These are phyloP conservation scores for Oncorhynchus mykiss DNA, from an alignment of 2,113 vertebrate genomes.

Conservation along the genomic window DNA sequence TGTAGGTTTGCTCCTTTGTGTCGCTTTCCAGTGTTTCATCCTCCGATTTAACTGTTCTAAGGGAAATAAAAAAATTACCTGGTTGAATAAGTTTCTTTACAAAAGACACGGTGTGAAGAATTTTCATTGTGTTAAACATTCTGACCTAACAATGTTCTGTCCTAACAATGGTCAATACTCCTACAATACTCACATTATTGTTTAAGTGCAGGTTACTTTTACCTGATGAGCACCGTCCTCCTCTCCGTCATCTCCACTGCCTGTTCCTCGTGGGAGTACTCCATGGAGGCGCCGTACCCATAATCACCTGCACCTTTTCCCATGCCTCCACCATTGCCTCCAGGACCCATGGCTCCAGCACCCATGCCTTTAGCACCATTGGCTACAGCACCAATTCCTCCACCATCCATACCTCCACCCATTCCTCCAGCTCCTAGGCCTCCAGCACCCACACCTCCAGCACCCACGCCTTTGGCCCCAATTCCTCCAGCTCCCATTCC, in stretches of 20 bases:
- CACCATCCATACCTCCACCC: not conserved
- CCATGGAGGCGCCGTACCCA: constrained; percentile 36
- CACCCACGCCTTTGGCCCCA: not conserved
- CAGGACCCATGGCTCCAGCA: not conserved
- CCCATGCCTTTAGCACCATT: not conserved
- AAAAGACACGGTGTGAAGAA: not conserved
- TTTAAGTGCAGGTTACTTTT: constrained; percentile 49
- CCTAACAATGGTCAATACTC: not conserved
- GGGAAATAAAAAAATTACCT: not conserved
- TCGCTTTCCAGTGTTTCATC: constrained; percentile 67
- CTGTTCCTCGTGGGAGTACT: constrained; percentile 61
- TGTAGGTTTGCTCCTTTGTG: constrained; percentile 71
- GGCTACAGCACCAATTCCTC: not conserved
- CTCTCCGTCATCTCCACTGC: constrained; percentile 74
- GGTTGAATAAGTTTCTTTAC: not conserved
- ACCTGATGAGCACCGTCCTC: constrained; percentile 77
- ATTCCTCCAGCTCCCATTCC: not conserved
- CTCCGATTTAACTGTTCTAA: constrained; percentile 68
- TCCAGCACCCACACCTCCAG: not conserved
- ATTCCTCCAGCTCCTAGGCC: not conserved
- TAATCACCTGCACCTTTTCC: constrained; percentile 15
- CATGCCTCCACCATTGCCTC: constrained; percentile 1
- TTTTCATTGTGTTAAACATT: not conserved
- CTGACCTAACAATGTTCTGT: not conserved
- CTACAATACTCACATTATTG: not conserved